Percentiles rank a stretch among this genome's conserved stretches.
Evolutionary conservation across 1,140 invertebrate genomes (phyloP).

Genomic region (Lanistes nyassanus): DNA sequence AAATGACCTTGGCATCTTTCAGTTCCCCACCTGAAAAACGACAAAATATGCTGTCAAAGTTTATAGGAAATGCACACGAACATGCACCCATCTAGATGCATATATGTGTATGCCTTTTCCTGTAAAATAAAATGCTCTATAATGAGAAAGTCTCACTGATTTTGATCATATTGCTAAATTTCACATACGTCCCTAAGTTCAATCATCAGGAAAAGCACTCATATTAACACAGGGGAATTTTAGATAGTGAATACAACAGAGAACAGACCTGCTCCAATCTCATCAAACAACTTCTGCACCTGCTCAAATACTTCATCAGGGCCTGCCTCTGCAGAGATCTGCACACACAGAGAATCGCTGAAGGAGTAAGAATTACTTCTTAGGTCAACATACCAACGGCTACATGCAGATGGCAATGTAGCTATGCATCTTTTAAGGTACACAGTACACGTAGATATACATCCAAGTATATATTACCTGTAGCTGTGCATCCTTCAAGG

Average conservation of each 20-base stretch:
- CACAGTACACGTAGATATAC: neutral
- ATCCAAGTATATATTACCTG: neutral
- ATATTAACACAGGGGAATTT: neutral
- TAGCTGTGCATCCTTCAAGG: no score
- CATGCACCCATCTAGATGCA: no score
- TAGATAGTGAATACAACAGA: neutral
- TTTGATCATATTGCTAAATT: no score
- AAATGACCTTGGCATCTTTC: slow-evolving; percentile 33
- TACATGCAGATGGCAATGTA: no score
- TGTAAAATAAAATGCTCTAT: no score
- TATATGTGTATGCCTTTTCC: no score
- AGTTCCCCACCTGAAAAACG: slow-evolving; percentile 15
- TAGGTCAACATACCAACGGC: neutral
- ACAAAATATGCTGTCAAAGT: neutral
- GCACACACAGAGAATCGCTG: slow-evolving; percentile 35
- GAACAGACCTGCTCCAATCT: slow-evolving; percentile 5
- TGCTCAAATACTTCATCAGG: slow-evolving; percentile 82
- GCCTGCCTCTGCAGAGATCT: slow-evolving; percentile 82
- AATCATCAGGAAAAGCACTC: neutral
- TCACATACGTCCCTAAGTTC: neutral
- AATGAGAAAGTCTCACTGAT: no score
- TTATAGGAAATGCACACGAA: neutral
- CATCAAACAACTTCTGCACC: slow-evolving; percentile 72
- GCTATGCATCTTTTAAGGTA: no score
- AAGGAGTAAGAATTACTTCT: neutral